phyloP scores from a whole-genome alignment of 2,888 invertebrate species.

The Platycheirus albimanus region DNA sequence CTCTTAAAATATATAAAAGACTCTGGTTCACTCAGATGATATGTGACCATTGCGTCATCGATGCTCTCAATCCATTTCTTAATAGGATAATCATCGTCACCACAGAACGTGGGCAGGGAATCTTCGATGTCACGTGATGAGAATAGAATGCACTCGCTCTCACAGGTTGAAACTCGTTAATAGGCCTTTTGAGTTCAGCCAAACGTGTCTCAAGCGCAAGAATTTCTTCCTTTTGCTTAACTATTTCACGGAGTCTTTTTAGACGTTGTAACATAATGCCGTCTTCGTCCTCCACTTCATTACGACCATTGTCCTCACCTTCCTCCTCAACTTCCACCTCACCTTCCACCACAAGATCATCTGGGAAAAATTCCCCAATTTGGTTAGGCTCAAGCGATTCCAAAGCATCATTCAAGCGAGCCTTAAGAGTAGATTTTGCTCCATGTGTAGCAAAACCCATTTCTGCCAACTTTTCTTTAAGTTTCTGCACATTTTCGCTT shows the following conservation, averaged over 20 bases:
- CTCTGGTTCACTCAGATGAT: not conserved
- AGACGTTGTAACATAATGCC: not conserved
- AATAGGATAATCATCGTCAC: constrained; percentile 26
- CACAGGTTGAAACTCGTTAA: not conserved
- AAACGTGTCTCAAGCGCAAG: not conserved
- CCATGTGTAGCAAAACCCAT: not conserved
- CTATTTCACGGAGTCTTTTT: not conserved
- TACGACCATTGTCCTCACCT: not conserved
- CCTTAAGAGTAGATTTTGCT: not conserved
- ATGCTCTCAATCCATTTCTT: constrained; percentile 28
- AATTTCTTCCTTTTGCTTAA: not conserved
- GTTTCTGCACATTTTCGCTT: not conserved
- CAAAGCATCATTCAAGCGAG: not conserved
- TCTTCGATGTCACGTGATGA: constrained; percentile 37
- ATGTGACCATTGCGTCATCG: constrained; percentile 33
- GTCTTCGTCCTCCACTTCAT: too few species aligned
- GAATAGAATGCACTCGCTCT: not conserved
- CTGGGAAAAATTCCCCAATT: not conserved
- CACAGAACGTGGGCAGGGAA: constrained; percentile 24
- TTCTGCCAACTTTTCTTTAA: not conserved
- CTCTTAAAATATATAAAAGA: not conserved
- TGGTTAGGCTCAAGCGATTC: not conserved
- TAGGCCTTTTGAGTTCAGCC: not conserved
- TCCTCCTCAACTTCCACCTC: not conserved
- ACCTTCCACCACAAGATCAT: not conserved